Percentiles rank a stretch among this genome's conserved stretches.
Conservation (phyloP, 2,888 invertebrate genomes). For the Venusia cambrica region DNA sequence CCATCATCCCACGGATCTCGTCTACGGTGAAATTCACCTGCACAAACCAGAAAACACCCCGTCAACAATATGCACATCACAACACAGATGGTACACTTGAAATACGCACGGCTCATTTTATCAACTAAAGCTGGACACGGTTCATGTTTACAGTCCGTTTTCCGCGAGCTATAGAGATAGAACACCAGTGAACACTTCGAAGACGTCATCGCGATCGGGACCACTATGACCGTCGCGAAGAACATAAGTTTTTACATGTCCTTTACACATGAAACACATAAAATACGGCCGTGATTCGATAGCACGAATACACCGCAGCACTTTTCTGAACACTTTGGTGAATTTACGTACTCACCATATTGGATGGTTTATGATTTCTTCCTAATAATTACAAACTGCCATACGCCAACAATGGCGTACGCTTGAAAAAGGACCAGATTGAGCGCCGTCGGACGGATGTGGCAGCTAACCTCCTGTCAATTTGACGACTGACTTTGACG, state of each 20-base stretch:
- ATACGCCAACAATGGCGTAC: constrained; percentile 95
- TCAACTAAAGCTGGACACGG: constrained; percentile 4
- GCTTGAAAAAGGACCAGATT: constrained; percentile 86
- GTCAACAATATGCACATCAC: constrained; percentile 53
- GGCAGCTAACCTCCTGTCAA: constrained; percentile 27
- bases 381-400: constrained; percentile 85
- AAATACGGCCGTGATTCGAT: constrained; percentile 56
- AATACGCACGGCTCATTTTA: constrained; percentile 58
- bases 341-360: constrained; percentile 85
- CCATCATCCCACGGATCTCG: constrained; percentile 99
- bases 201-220: constrained; percentile 77
- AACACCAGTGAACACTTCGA: constrained; percentile 49
- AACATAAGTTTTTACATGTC: constrained; percentile 36
- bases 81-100: constrained; percentile 55
- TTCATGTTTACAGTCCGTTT: constrained; percentile 1
- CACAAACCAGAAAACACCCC: constrained; percentile 57
- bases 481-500: too few relatives aligned
- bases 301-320: constrained; percentile 46
- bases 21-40: constrained; percentile 99
- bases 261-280: constrained; percentile 39
- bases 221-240: constrained; percentile 60
- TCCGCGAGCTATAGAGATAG: constrained; percentile 35
- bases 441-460: constrained; percentile 74
- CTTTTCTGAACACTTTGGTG: constrained; percentile 50
- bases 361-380: constrained; percentile 91